phyloP scores from a whole-genome alignment of 2,113 vertebrate genomes.

The Pitta sordida region DNA sequence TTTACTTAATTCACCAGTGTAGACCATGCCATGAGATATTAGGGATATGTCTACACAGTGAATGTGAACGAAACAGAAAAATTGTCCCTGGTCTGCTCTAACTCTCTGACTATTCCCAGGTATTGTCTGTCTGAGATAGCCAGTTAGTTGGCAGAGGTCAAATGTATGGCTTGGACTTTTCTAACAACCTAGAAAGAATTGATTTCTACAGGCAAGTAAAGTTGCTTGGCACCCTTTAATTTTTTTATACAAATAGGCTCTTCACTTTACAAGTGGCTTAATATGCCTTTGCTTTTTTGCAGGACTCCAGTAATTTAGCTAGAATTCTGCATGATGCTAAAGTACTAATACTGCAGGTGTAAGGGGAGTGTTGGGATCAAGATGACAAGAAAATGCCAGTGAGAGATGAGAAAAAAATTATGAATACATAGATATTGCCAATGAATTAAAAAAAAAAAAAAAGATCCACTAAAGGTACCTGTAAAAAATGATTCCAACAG shows the following conservation, averaged over 20 bases:
- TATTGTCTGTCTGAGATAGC: not conserved
- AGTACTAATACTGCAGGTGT: not conserved
- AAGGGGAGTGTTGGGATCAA: not conserved
- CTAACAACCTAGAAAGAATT: not conserved
- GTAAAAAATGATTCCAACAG: not conserved
- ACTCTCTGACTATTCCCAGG: not conserved
- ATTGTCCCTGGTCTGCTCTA: not conserved
- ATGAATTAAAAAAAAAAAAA: not conserved
- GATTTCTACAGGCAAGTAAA: not conserved
- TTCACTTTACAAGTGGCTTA: not conserved
- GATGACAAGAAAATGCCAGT: not conserved
- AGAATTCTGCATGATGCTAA: not conserved
- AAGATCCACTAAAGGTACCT: rapidly evolving
- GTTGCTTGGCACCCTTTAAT: not conserved
- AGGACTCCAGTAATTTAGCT: not conserved
- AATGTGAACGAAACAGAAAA: not conserved
- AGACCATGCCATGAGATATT: not conserved
- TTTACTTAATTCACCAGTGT: not conserved
- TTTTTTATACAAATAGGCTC: not conserved
- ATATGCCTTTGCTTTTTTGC: not conserved
- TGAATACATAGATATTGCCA: not conserved
- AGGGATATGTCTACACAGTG: not conserved
- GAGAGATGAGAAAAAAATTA: not conserved
- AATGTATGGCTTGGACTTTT: not conserved
- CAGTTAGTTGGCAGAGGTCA: not conserved